These are phyloP conservation scores for Addax nasomaculatus DNA, from an alignment of 2,113 vertebrate genomes.

Conservation along the genomic window DNA sequence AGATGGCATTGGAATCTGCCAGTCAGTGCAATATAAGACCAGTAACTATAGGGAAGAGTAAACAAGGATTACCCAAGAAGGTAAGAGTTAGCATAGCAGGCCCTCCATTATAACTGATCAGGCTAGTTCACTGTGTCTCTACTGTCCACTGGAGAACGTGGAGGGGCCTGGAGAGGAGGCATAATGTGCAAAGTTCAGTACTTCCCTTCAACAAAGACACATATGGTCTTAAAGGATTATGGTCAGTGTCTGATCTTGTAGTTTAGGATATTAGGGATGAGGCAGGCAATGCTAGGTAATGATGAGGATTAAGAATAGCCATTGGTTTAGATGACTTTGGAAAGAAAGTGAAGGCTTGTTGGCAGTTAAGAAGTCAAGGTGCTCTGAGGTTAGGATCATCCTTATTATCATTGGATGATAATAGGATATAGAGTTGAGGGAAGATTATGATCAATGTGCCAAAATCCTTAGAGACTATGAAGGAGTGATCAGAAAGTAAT, in stretches of 20 bases:
- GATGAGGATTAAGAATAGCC: neutral
- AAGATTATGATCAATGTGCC: neutral
- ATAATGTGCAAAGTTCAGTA: neutral
- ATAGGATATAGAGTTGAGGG: neutral
- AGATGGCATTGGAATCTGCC: neutral
- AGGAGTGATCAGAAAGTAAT: neutral
- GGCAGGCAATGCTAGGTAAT: neutral
- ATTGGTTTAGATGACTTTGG: neutral
- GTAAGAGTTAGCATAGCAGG: neutral
- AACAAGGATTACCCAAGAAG: neutral
- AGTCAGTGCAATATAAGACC: neutral
- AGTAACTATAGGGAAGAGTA: neutral
- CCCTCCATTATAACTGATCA: neutral
- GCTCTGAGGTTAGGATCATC: neutral
- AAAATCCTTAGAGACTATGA: neutral
- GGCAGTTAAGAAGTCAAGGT: neutral
- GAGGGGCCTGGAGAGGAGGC: neutral
- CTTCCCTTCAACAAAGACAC: neutral
- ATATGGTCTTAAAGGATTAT: neutral
- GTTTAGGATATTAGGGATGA: neutral
- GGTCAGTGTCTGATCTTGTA: neutral
- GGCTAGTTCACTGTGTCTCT: neutral
- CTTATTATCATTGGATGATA: neutral
- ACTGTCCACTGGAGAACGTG: neutral
- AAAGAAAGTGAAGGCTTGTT: neutral